Conservation (phyloP, 2,888 invertebrate genomes). For the Sarcophaga rosellei region DNA sequence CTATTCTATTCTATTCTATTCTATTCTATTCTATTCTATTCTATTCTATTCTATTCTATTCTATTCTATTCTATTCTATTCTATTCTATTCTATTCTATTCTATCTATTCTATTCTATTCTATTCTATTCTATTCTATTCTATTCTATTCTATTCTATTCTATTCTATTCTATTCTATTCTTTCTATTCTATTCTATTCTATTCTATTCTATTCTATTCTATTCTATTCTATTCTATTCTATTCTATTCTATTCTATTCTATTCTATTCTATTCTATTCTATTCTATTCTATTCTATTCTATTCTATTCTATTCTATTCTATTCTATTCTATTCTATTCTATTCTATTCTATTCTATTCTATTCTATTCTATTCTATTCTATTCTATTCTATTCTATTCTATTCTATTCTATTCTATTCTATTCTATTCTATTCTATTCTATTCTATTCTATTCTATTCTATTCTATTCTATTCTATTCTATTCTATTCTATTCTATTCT, state of each 20-base stretch:
- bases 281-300: conserved; percentile 38
- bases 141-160: conserved; percentile 37
- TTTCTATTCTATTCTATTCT: conserved; percentile 35
- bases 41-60: no score
- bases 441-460: conserved; percentile 35
- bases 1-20: no score
- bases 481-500: conserved; percentile 35
- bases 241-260: conserved; percentile 38
- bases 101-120: no score
- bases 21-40: no score
- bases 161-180: conserved; percentile 40
- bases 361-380: conserved; percentile 31
- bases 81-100: no score
- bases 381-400: conserved; percentile 28
- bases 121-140: no score
- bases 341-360: conserved; percentile 36
- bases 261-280: conserved; percentile 39
- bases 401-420: conserved; percentile 27
- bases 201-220: conserved; percentile 40
- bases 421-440: conserved; percentile 28
- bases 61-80: no score
- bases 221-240: conserved; percentile 39
- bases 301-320: conserved; percentile 33
- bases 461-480: conserved; percentile 37
- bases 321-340: conserved; percentile 31